Conservation (phyloP, 2,797 vertebrate genomes). For the Cynodonichthys magdalenae region DNA sequence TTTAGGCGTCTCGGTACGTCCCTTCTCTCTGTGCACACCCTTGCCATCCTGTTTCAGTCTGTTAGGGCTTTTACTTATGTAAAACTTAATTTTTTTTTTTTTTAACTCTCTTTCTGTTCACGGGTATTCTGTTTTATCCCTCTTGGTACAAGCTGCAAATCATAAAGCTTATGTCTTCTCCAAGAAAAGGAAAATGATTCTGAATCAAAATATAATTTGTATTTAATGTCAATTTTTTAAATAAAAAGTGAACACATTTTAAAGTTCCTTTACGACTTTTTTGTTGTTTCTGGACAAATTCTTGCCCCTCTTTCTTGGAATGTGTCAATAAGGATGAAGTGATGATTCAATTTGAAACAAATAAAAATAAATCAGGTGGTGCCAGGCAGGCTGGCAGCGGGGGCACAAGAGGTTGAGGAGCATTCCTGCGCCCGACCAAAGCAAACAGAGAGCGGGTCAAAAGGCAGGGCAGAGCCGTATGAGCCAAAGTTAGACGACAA, state of each 20-base stretch:
- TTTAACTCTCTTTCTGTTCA: conserved; percentile 77
- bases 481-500: conserved; percentile 76
- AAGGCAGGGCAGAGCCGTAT: conserved; percentile 66
- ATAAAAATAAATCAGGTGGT: conserved; percentile 78
- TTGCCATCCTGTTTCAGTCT: conserved; percentile 68
- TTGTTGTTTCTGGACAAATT: conserved; percentile 19
- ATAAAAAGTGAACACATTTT: conserved; percentile 85
- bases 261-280: conserved; percentile 47
- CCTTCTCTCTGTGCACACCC: conserved; percentile 64
- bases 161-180: conserved; percentile 77
- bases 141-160: conserved; percentile 80
- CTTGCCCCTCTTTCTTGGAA: conserved; percentile 67
- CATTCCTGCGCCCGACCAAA: conserved; percentile 75
- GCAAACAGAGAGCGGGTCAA: conserved; percentile 82
- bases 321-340: conserved; percentile 78
- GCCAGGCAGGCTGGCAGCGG: conserved; percentile 79
- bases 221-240: conserved; percentile 87
- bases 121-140: conserved; percentile 68
- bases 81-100: conserved; percentile 49
- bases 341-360: conserved; percentile 76
- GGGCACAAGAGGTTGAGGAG: conserved; percentile 61
- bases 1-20: conserved; percentile 42
- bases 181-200: conserved; percentile 72
- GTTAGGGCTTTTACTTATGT: conserved; percentile 64
- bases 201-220: conserved; percentile 83